Base-by-base conservation (phyloP, 1,140 invertebrate species). In the Nilaparvata lugens region DNA sequence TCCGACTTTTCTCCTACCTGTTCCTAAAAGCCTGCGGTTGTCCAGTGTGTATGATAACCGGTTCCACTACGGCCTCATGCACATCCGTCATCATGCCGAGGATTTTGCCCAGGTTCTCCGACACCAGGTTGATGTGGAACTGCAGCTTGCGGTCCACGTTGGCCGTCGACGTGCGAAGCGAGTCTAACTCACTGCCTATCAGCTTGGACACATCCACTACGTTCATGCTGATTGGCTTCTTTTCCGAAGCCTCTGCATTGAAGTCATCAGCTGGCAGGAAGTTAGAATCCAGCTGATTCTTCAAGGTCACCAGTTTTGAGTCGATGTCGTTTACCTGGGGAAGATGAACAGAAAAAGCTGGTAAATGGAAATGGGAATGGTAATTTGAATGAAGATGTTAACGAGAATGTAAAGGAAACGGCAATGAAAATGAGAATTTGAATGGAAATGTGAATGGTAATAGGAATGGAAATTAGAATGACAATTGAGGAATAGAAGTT, bases 211-310 rank as follows among this genome's bases (percentile, higher is more conserved):
- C 86, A 70, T 90, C 87, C 28, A 87, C 79, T 13, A 87, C 82
- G 68, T 87, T 88, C 54, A 65, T 63, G 66, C 86, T 88, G 3
- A 89, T 81, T 0, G 87, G 85, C 65, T 89, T 89, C 72, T 89
- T 90, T 67, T 91, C 89, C 66, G 88, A 90, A 1, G 88, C 88
- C 69, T 91, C 88, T 0, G 85, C 88, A 63, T 89, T 89, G 63
- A 90, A 86, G 62, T 91, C 87, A 62, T 90, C 87, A 1, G 81
- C 82, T 61, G 84, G 84, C 51, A 91, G 73, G 63, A 87, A 87
- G 69, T 89, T 90, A 63, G 81, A 88, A 66, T 91, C 88, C 60
- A 91, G 79, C 73, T 91, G 88, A 68, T 84, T 88, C 68, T 90
- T 90, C 5, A 91, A 73, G 43, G 81, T 81, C 19, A 84, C 84